These are phyloP conservation scores for Syrrhaptes paradoxus DNA, from an alignment of 2,113 vertebrate genomes.

Conservation along the genomic window DNA sequence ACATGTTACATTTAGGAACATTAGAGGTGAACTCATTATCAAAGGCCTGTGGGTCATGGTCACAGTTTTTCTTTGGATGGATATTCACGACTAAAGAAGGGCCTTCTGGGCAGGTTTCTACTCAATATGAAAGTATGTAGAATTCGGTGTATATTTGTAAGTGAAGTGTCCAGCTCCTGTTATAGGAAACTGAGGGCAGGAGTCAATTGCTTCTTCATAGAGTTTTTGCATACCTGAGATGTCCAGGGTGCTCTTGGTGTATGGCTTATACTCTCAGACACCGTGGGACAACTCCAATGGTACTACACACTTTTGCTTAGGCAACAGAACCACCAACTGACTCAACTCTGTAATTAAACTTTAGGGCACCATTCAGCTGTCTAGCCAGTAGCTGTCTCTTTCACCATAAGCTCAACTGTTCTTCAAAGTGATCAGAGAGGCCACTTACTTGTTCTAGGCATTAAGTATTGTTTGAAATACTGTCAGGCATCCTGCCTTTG, in stretches of 20 bases:
- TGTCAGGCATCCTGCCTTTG: not conserved
- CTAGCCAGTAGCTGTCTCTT: not conserved
- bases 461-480: not conserved
- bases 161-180: not conserved
- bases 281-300: not conserved
- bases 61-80: not conserved
- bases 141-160: not conserved
- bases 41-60: not conserved
- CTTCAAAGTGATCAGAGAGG: not conserved
- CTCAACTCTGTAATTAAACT: not conserved
- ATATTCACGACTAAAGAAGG: not conserved
- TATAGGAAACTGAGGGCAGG: not conserved
- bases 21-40: not conserved
- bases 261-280: not conserved
- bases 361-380: not conserved
- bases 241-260: not conserved
- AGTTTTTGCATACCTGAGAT: not conserved
- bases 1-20: not conserved
- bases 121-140: not conserved
- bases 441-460: not conserved
- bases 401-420: not conserved
- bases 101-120: not conserved
- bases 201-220: not conserved
- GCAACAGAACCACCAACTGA: not conserved
- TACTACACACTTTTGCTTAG: not conserved